Conservation (phyloP, 2,888 invertebrate genomes). For the Orthosia cruda region DNA sequence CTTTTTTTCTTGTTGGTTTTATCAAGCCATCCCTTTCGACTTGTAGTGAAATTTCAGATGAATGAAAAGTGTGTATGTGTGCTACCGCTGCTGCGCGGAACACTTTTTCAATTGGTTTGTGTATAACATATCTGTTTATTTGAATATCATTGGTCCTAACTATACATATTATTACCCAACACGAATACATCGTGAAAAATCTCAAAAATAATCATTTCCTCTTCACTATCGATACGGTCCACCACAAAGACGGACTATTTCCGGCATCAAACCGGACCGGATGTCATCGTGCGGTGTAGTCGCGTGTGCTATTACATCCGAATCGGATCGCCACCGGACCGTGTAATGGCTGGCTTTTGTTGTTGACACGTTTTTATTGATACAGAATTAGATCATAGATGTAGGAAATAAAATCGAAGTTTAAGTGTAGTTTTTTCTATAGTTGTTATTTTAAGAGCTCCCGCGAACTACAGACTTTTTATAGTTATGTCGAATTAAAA, state of each 20-base stretch:
- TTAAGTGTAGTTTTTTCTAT: too few species aligned
- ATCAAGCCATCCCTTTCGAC: too few species aligned
- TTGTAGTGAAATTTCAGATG: too few species aligned
- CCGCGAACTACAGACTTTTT: too few species aligned
- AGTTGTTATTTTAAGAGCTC: too few species aligned
- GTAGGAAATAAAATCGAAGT: not conserved
- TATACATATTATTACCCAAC: not conserved
- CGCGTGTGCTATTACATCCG: constrained; percentile 79
- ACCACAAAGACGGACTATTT: constrained; percentile 17
- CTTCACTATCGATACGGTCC: not conserved
- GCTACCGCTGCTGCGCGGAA: too few species aligned
- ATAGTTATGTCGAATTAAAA: too few species aligned
- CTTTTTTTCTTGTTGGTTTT: too few species aligned
- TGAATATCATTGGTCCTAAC: too few species aligned
- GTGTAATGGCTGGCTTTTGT: constrained; percentile 5
- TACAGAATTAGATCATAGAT: not conserved
- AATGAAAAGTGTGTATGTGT: too few species aligned
- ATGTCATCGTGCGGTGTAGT: constrained; percentile 69
- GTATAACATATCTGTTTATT: too few species aligned
- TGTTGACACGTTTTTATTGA: constrained; percentile 5
- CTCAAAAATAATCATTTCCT: not conserved
- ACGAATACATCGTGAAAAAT: not conserved
- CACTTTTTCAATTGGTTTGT: too few species aligned
- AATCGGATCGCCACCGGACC: constrained; percentile 27
- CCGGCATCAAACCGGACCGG: constrained; percentile 59